phyloP scores from a whole-genome alignment of 2,888 invertebrate genomes.

The Colletes collaris region DNA sequence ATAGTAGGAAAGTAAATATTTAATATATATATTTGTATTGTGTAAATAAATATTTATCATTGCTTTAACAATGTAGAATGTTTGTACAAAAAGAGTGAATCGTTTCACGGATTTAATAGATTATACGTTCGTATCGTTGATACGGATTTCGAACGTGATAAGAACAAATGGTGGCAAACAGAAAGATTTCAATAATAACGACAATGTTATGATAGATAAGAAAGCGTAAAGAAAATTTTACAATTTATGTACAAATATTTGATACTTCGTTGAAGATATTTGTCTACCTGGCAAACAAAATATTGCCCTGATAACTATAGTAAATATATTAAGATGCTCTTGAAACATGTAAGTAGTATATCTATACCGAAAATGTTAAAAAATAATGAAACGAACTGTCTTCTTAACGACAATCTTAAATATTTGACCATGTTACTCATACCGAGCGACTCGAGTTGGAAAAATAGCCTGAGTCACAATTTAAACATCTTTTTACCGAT shows the following conservation, averaged over 20 bases:
- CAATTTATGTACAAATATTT: neutral
- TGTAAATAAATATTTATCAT: neutral
- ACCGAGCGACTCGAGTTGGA: too few relatives aligned
- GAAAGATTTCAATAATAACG: neutral
- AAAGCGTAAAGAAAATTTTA: neutral
- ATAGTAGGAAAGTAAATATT: too few relatives aligned
- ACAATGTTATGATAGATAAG: neutral
- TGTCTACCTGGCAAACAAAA: too few relatives aligned
- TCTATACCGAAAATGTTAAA: too few relatives aligned
- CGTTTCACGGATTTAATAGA: neutral
- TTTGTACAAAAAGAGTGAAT: neutral
- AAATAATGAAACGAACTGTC: too few relatives aligned
- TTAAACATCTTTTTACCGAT: neutral
- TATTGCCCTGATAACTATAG: too few relatives aligned
- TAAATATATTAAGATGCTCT: too few relatives aligned
- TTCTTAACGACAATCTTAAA: neutral
- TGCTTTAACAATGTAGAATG: neutral
- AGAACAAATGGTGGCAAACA: slow-evolving; percentile 2
- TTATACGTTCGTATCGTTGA: neutral
- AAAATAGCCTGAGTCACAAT: neutral
- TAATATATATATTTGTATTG: too few relatives aligned
- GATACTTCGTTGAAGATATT: neutral
- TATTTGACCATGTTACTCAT: neutral
- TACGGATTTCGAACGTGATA: slow-evolving; percentile 15
- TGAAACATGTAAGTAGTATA: too few relatives aligned